Evolutionary conservation across 1,140 invertebrate species (phyloP).

Genomic region (Tenebrio molitor): DNA sequence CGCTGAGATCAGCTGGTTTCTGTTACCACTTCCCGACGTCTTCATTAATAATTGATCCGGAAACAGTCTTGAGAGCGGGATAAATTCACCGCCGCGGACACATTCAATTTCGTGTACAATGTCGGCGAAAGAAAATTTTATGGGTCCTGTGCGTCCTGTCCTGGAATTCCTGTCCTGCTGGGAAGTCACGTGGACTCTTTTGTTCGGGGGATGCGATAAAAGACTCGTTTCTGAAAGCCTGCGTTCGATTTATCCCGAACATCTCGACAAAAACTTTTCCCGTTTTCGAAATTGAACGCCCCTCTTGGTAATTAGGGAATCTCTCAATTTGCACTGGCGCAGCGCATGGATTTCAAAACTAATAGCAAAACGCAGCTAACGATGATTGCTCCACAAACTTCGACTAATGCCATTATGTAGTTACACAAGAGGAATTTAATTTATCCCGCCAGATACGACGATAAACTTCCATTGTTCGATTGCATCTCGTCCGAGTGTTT

Average conservation of each 20-base stretch:
- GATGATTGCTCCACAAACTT: constrained; percentile 8
- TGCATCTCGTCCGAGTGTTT: too few species aligned
- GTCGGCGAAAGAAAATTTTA: background rate
- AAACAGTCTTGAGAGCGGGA: too few species aligned
- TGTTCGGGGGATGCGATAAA: background rate
- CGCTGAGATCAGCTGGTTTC: too few species aligned
- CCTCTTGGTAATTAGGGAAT: too few species aligned
- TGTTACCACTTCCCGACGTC: too few species aligned
- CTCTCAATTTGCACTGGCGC: too few species aligned
- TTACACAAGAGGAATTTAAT: constrained; percentile 2
- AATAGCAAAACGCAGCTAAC: constrained; percentile 10
- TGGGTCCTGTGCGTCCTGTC: too few species aligned
- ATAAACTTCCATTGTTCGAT: too few species aligned
- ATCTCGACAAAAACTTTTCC: background rate
- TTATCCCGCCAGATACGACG: background rate
- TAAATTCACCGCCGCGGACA: too few species aligned
- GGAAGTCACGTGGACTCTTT: background rate
- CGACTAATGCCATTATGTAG: constrained; percentile 12
- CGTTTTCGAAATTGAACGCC: background rate
- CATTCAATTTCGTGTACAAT: background rate
- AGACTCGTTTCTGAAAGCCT: background rate
- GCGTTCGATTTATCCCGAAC: background rate
- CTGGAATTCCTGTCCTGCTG: too few species aligned
- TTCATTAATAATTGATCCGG: too few species aligned
- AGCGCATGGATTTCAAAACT: constrained; percentile 11